Base-by-base conservation (phyloP, 2,888 invertebrate species). In the Vanessa cardui region DNA sequence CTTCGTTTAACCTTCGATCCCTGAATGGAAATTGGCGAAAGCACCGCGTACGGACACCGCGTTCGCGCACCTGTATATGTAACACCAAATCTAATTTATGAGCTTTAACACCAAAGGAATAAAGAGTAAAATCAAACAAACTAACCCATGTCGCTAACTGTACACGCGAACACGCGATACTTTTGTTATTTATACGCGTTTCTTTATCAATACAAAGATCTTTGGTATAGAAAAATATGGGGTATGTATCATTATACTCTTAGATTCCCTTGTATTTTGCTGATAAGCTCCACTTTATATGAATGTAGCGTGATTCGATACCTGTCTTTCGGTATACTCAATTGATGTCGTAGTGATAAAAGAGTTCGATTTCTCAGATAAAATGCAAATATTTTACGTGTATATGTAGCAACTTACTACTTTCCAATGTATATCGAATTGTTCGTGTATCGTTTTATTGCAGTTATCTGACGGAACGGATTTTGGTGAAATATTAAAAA, bases 1-100 rank as follows among this genome's bases (percentile, higher is more conserved):
- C 84, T 86, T 88, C 90, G 88, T 90, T 90, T 88, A 88, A 88
- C 88, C 87, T 87, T 85, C 88, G 86, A 89, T 87, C 87, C 39
- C 70, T 83, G 85, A 85, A 89, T 85, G 82, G 85, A 80, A 83
- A 87, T 56, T 69, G 70, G 66, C 64, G 69, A 58, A 69, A 45
- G 46, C 58, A 66, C 4, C 39, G 39, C 26, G 50, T 16, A 50
- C 62, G 33, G 20, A 63, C 58, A 58, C 54, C 47, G 63, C 61
- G 62, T 56, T 50, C 50, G 18, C 47, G 46, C n/a, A 62, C 33
- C 33, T 63, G 33, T 39, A 56, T 21, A 54, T 20, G 50, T 46
- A 65, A 26, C 15, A 54, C 8, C 16, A 4, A 12, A 39, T 31
- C 2, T 31, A 39, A 26, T 26, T 26, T 31, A 56, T 39, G 26